Conservation (phyloP, 2,113 vertebrate genomes). For the Hippocampus zosterae region DNA sequence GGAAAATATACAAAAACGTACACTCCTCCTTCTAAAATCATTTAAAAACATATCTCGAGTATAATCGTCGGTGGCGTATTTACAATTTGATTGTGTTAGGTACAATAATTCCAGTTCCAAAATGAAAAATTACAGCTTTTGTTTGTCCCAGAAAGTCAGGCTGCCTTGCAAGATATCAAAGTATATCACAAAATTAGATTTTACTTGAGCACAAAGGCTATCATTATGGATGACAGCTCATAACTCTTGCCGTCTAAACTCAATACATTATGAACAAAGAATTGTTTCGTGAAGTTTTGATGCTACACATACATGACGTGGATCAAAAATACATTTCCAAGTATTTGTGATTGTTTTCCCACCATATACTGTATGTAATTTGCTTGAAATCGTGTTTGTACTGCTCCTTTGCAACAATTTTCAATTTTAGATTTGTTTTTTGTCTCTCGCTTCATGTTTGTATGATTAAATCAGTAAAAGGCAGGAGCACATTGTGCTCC, state of each 20-base stretch:
- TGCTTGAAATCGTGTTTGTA: background rate
- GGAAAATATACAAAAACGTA: background rate
- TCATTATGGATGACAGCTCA: slow-evolving; percentile 45
- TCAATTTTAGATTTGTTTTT: background rate
- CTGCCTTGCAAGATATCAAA: slow-evolving; percentile 17
- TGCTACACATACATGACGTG: slow-evolving; percentile 20
- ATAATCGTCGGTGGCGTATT: background rate
- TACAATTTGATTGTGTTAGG: background rate
- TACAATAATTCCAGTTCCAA: background rate
- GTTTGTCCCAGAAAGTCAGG: slow-evolving; percentile 23
- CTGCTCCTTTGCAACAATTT: background rate
- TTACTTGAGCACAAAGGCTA: slow-evolving; percentile 10
- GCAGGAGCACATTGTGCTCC: background rate
- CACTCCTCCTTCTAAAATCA: background rate
- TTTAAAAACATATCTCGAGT: background rate
- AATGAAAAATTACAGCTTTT: background rate
- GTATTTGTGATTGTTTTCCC: slow-evolving; percentile 8
- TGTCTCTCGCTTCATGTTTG: background rate
- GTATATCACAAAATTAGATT: slow-evolving; percentile 22
- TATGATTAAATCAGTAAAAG: background rate
- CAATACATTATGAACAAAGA: slow-evolving; percentile 37
- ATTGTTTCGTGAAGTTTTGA: slow-evolving; percentile 22
- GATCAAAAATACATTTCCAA: slow-evolving; percentile 33
- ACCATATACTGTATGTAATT: background rate
- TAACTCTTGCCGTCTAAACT: slow-evolving; percentile 29